A percentile compares a stretch with the other conserved stretches of the same genome.
Evolutionary conservation across 2,113 vertebrate species (phyloP).

Genomic region (Anhinga anhinga): DNA sequence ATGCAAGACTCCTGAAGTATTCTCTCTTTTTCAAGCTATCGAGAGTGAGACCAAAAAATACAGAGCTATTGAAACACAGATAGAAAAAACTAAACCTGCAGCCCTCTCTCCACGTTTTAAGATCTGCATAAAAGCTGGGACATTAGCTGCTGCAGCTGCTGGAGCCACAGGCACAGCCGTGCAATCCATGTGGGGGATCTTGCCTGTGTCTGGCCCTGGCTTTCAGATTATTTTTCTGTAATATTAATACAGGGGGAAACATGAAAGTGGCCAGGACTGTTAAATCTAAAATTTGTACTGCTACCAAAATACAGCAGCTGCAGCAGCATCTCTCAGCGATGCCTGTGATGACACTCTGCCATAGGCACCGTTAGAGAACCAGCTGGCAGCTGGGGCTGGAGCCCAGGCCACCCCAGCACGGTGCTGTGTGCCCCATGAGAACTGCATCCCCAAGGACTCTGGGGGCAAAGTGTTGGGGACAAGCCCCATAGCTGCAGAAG

Average conservation of each 20-base stretch:
- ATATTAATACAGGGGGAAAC: background rate
- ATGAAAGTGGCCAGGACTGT: background rate
- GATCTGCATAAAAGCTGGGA: background rate
- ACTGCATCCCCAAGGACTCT: background rate
- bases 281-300: background rate
- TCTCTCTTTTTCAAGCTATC: background rate
- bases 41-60: background rate
- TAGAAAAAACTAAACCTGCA: background rate
- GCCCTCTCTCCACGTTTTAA: background rate
- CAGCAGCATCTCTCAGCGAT: background rate
- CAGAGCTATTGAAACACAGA: background rate
- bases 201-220: background rate
- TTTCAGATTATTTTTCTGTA: background rate
- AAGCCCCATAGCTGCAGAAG: background rate
- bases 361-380: background rate
- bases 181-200: background rate
- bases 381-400: background rate
- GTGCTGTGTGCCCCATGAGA: background rate
- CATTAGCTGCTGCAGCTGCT: background rate
- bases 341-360: background rate
- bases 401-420: background rate
- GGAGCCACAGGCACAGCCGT: background rate
- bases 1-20: background rate
- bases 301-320: background rate
- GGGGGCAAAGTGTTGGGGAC: rapidly evolving